phyloP scores from a whole-genome alignment of 2,888 invertebrate species.

The Stegophylla sp. region DNA sequence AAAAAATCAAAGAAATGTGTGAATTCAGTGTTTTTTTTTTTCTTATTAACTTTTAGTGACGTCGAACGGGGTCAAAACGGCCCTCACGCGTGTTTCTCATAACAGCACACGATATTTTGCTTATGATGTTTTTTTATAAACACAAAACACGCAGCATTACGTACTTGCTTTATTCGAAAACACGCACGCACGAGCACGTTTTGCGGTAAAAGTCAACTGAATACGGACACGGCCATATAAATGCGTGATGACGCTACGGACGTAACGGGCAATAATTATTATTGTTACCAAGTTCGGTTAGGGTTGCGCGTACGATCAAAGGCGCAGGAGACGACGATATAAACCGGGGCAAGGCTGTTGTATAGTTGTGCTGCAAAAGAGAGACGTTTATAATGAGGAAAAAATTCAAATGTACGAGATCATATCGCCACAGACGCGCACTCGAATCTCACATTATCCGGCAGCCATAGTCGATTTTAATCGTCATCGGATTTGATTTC shows the following conservation, averaged over 20 bases:
- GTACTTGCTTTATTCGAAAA: neutral
- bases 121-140: too few relatives aligned
- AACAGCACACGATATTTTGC: too few relatives aligned
- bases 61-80: neutral
- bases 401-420: conserved; percentile 41
- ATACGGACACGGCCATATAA: conserved; percentile 16
- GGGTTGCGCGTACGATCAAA: neutral
- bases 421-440: conserved; percentile 15
- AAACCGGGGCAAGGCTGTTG: conserved; percentile 33
- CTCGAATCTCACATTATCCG: neutral
- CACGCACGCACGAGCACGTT: neutral
- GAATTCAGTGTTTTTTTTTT: too few relatives aligned
- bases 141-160: too few relatives aligned
- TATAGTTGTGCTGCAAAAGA: neutral
- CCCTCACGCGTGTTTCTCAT: too few relatives aligned
- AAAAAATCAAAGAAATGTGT: neutral
- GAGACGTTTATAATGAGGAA: conserved; percentile 47
- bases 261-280: neutral
- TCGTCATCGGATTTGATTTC: conserved; percentile 13
- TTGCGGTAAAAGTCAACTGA: neutral
- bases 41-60: neutral
- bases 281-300: neutral
- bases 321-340: conserved; percentile 7
- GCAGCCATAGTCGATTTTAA: neutral
- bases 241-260: neutral